Evolutionary conservation across 2,797 vertebrate species (phyloP).

Genomic region (Macropus fuliginosus): DNA sequence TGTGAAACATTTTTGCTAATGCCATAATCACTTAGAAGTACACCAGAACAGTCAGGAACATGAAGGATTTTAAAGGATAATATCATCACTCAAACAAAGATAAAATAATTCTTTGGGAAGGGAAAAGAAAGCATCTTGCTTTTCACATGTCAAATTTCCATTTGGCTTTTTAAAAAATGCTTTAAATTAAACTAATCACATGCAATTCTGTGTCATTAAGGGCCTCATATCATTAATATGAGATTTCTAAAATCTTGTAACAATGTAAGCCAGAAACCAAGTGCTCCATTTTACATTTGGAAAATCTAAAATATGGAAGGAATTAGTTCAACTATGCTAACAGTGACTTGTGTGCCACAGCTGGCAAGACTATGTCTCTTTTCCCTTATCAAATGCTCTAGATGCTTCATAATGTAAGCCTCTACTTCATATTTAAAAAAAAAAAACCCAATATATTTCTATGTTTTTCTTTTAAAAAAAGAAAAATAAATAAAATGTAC

Average conservation of each 20-base stretch:
- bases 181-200: constrained; percentile 30
- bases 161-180: not conserved
- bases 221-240: constrained; percentile 18
- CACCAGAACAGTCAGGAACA: constrained; percentile 39
- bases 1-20: constrained; percentile 46
- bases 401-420: constrained; percentile 3
- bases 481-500: constrained; percentile 63
- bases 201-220: not conserved
- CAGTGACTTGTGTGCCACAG: not conserved
- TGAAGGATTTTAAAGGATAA: not conserved
- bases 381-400: constrained; percentile 29
- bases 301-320: constrained; percentile 53
- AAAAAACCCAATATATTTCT: constrained; percentile 1
- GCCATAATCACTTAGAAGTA: constrained; percentile 33
- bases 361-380: constrained; percentile 9
- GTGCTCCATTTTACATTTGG: constrained; percentile 27
- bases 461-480: constrained; percentile 16
- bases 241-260: constrained; percentile 30
- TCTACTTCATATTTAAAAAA: constrained; percentile 13
- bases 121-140: constrained; percentile 6
- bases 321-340: not conserved
- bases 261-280: constrained; percentile 41
- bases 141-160: constrained; percentile 24
- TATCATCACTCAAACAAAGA: constrained; percentile 28
- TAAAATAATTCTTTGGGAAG: constrained; percentile 20